phyloP scores from a whole-genome alignment of 2,113 vertebrate genomes.

The Mobula hypostoma region DNA sequence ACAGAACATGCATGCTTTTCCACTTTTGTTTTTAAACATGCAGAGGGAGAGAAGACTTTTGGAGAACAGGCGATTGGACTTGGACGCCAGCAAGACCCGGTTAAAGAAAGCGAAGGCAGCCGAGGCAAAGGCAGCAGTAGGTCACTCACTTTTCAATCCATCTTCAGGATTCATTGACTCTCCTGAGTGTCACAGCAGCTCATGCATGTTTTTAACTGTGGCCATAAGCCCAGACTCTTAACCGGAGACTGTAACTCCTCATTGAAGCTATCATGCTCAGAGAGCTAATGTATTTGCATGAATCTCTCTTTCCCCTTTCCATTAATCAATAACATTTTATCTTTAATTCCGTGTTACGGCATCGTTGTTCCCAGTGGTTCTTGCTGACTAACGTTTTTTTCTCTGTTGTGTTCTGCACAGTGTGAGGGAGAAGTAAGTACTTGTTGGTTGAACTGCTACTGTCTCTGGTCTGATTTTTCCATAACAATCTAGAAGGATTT shows the following conservation, averaged over 20 bases:
- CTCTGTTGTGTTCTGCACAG: conserved; percentile 74
- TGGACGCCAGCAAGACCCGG: conserved; percentile 88
- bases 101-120: conserved; percentile 89
- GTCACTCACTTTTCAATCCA: conserved; percentile 40
- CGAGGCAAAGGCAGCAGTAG: conserved; percentile 88
- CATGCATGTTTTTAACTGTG: neutral
- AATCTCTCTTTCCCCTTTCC: neutral
- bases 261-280: neutral
- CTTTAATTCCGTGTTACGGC: neutral
- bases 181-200: neutral
- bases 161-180: neutral
- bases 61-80: conserved; percentile 84
- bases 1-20: neutral
- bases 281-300: conserved; percentile 23
- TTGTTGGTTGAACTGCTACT: conserved; percentile 30
- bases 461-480: conserved; percentile 17
- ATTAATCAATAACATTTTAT: neutral
- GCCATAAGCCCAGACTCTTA: neutral
- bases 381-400: conserved; percentile 41
- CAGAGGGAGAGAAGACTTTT: conserved; percentile 87
- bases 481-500: neutral
- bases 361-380: neutral
- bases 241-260: too few species aligned
- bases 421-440: conserved; percentile 96
- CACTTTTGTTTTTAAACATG: neutral